These are phyloP conservation scores for Brachionus koreanus DNA, from an alignment of 1,140 invertebrate genomes.

Conservation along the genomic window DNA sequence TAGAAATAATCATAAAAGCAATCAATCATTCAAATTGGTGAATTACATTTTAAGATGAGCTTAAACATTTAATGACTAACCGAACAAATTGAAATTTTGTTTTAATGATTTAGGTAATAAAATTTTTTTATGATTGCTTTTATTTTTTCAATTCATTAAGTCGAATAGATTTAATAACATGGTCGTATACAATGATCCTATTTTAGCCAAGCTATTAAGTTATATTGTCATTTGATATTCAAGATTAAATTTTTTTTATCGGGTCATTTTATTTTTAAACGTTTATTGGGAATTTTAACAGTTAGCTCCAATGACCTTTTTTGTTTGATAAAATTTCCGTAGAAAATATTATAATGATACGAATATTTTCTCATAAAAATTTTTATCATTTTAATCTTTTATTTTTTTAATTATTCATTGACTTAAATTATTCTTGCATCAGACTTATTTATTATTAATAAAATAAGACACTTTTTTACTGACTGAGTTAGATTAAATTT, in stretches of 20 bases:
- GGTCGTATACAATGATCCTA: background rate
- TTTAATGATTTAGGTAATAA: background rate
- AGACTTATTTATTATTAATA: no score
- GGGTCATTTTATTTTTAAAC: background rate
- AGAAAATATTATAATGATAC: background rate
- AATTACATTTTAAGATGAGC: background rate
- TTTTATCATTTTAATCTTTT: background rate
- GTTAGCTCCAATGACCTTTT: background rate
- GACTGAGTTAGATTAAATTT: no score
- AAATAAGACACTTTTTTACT: no score
- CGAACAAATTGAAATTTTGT: background rate
- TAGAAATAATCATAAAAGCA: background rate
- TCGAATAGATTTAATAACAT: background rate
- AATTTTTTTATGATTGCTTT: background rate
- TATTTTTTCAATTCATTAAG: background rate
- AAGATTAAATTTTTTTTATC: background rate
- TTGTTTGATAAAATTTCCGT: background rate
- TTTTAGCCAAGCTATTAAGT: constrained; percentile 2
- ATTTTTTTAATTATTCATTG: no score
- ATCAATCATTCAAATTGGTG: background rate
- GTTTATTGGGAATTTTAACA: background rate
- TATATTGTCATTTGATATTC: background rate
- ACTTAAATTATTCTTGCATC: no score
- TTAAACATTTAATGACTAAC: background rate
- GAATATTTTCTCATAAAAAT: background rate